Conservation (phyloP, 2,797 vertebrate species). For the Lagorchestes hirsutus region DNA sequence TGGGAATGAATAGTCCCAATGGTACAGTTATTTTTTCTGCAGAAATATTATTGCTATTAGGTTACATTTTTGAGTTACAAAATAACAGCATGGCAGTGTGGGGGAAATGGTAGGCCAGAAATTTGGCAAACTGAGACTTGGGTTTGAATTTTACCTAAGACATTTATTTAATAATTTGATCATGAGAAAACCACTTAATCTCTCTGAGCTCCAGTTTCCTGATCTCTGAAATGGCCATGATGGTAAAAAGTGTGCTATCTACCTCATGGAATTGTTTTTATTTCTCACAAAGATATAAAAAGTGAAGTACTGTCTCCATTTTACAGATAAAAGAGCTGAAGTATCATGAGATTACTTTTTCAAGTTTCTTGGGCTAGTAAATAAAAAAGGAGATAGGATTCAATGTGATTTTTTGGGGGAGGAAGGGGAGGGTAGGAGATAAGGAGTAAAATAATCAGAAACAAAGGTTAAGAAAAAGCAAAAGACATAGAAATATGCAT, state of each 20-base stretch:
- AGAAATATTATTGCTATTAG: conserved; percentile 44
- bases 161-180: not conserved
- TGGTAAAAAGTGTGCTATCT: not conserved
- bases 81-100: conserved; percentile 42
- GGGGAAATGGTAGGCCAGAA: not conserved
- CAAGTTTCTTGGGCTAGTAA: not conserved
- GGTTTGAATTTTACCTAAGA: not conserved
- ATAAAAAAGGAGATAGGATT: not conserved
- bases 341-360: not conserved
- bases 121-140: not conserved
- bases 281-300: not conserved
- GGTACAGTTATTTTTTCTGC: conserved; percentile 27
- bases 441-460: not conserved
- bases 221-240: not conserved
- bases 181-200: not conserved
- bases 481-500: not conserved
- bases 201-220: not conserved
- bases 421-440: not conserved
- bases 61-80: conserved; percentile 28
- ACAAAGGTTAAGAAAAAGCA: not conserved
- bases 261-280: not conserved
- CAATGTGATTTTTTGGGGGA: not conserved
- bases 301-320: not conserved
- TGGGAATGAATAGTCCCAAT: conserved; percentile 11
- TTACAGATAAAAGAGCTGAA: not conserved